Base-by-base conservation (phyloP, 2,113 vertebrate species). In the Galemys pyrenaicus region DNA sequence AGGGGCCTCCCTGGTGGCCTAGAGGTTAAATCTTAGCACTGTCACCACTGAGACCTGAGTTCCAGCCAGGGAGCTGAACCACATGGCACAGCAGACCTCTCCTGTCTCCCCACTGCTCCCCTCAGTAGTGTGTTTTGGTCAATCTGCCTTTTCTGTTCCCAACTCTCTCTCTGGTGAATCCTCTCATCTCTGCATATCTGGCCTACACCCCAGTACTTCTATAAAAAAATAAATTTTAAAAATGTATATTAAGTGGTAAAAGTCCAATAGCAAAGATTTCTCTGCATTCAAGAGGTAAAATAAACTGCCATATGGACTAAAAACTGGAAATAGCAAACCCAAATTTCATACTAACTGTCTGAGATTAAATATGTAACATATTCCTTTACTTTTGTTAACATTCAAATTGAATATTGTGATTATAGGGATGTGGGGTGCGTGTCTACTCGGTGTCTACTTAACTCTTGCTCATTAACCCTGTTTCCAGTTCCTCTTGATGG, bases 291-390 rank as follows among this genome's bases (percentile, higher is more conserved):
- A n/a, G 44, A 70, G 12, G 32, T 92, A 24, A 88, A 87, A 64
- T 83, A 24, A 94, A 60, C 67, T 46, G 19, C 37, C 32, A 73
- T 56, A 39, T 71, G 56, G 70, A 67, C 89, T 17, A 54, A 90
- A 87, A 41, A 2, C 12, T 39, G 1, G 54, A 54, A 88, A 68
- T 54, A 67, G 24, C 28, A 81, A 92, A 80, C 10, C 17, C 32
- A 92, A 46, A 74, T 89, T 46, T 92, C 56, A 81, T 39, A 67
- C 46, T 74, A 37, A 62, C 70, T 84, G 10, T n/a, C 77, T 84
- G 17, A 17, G 6, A 51, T 16, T 65, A 78, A 62, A 51, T 1
- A 0, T 49, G 2, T 64, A 26, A 0, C 26, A 20, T 8, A 4
- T 0, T 62, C 15, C 32, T 51, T 81, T 51, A 35, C 28, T 74